phyloP scores from a whole-genome alignment of 1,140 invertebrate genomes.

The Sinella curviseta region DNA sequence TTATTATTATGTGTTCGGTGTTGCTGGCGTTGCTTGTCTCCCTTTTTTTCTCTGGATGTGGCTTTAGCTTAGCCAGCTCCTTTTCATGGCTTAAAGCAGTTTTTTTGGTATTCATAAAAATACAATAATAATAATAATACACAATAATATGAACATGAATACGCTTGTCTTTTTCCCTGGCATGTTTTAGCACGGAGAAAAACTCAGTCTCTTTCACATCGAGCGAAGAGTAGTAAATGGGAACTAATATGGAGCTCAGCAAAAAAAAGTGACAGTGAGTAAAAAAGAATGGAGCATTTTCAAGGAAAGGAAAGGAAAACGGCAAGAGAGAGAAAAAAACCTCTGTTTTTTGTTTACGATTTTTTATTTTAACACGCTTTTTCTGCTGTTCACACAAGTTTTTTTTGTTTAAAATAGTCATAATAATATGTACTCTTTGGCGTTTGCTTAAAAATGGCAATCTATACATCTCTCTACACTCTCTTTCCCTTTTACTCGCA shows the following conservation, averaged over 20 bases:
- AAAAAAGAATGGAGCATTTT: background rate
- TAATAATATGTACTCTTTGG: background rate
- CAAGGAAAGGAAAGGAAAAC: background rate
- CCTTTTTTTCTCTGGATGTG: background rate
- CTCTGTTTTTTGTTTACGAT: background rate
- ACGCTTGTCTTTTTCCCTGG: background rate
- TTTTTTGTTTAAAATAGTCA: background rate
- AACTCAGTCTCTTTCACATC: no score
- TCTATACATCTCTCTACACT: no score
- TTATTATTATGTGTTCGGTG: background rate
- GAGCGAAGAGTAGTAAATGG: no score
- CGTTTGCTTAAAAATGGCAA: background rate
- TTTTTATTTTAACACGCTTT: background rate
- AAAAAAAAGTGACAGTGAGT: background rate
- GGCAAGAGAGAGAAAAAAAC: background rate
- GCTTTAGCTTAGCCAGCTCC: background rate
- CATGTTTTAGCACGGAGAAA: no score
- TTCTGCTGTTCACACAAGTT: background rate
- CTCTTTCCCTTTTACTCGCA: background rate
- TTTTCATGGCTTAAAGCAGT: slow-evolving; percentile 2
- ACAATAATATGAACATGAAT: background rate
- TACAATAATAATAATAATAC: background rate
- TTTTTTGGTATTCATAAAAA: slow-evolving; percentile 10
- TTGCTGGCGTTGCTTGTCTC: background rate
- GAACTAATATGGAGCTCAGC: no score